Evolutionary conservation across 2,797 vertebrate genomes (phyloP).

Genomic region (Strix occidentalis): DNA sequence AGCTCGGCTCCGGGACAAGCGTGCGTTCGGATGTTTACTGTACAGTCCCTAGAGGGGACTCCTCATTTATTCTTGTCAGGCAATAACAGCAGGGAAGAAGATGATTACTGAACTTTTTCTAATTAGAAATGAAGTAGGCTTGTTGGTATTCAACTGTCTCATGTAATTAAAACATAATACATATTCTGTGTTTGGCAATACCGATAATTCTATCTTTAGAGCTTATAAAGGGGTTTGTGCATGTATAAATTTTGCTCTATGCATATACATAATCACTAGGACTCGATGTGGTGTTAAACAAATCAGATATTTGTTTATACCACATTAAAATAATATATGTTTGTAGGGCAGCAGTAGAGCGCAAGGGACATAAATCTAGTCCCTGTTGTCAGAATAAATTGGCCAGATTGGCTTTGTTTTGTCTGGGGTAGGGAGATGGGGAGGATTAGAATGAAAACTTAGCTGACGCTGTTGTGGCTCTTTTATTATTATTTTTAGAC

Average conservation of each 20-base stretch:
- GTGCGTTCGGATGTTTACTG: neutral
- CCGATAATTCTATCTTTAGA: conserved; percentile 39
- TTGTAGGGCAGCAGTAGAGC: conserved; percentile 13
- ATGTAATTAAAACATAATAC: conserved; percentile 38
- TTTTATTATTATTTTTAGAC: neutral
- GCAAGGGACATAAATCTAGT: neutral
- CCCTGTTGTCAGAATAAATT: neutral
- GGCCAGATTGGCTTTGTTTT: conserved; percentile 5
- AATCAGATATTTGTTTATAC: conserved; percentile 40
- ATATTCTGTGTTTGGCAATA: conserved; percentile 34
- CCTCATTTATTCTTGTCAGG: conserved; percentile 29
- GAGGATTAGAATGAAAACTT: neutral
- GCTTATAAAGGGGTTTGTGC: neutral
- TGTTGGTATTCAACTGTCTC: conserved; percentile 36
- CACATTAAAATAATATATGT: conserved; percentile 42
- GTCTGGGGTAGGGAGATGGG: neutral
- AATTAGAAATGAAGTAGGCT: conserved; percentile 46
- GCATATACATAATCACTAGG: neutral
- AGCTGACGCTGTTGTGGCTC: neutral
- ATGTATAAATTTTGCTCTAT: neutral
- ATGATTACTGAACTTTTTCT: conserved; percentile 39
- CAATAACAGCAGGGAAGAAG: conserved; percentile 21
- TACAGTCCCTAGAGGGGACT: neutral
- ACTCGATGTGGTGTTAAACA: conserved; percentile 17
- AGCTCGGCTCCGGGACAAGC: neutral